These are phyloP conservation scores for Biston betularia DNA, from an alignment of 2,888 invertebrate species.

Conservation along the genomic window DNA sequence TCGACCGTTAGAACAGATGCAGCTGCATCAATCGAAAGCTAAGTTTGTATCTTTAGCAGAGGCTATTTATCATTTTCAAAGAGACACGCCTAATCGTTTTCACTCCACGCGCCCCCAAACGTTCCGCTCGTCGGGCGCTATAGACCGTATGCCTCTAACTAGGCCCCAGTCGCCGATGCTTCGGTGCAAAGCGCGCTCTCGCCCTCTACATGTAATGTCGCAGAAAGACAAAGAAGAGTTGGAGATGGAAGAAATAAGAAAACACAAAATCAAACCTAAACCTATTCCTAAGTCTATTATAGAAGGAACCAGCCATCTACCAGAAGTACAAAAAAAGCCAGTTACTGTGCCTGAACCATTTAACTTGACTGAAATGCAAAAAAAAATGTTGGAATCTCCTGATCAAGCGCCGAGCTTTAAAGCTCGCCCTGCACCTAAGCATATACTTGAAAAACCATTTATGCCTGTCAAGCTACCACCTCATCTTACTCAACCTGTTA, in stretches of 20 bases:
- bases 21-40: constrained; percentile 63
- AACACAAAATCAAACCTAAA: constrained; percentile 89
- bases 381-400: constrained; percentile 65
- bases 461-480: constrained; percentile 65
- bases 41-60: constrained; percentile 88
- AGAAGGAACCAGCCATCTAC: constrained; percentile 78
- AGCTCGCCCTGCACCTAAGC: constrained; percentile 88
- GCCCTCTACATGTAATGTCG: constrained; percentile 84
- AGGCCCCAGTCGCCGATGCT: constrained; percentile 84
- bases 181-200: constrained; percentile 82
- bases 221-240: constrained; percentile 87
- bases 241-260: constrained; percentile 88
- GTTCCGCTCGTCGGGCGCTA: constrained; percentile 58
- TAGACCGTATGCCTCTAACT: constrained; percentile 67
- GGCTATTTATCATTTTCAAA: constrained; percentile 84
- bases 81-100: constrained; percentile 87
- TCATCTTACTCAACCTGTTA: constrained; percentile 64
- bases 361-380: constrained; percentile 86
- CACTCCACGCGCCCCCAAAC: constrained; percentile 64
- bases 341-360: constrained; percentile 88
- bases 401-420: constrained; percentile 75
- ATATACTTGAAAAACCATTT: constrained; percentile 76
- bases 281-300: constrained; percentile 88
- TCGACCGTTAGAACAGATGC: constrained; percentile 55
- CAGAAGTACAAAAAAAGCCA: constrained; percentile 83